Evolutionary conservation across 2,888 invertebrate species (phyloP).

Genomic region (Drosophila picticornis): DNA sequence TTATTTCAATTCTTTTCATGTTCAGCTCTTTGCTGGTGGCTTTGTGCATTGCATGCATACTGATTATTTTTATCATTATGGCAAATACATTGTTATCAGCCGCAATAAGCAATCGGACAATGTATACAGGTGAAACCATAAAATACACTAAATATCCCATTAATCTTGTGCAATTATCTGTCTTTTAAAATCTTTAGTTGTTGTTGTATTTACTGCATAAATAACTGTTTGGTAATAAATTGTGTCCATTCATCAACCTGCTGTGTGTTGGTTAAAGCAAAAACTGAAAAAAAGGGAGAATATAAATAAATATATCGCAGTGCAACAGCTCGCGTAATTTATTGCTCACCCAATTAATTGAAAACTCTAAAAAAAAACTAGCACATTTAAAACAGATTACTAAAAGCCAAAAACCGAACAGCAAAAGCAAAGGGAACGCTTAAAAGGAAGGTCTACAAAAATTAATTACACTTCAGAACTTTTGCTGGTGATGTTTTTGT

Average conservation of each 20-base stretch:
- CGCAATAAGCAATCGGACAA: background rate
- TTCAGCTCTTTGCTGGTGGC: background rate
- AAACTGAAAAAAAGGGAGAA: constrained; percentile 7
- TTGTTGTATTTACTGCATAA: background rate
- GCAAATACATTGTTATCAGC: background rate
- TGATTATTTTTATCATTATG: background rate
- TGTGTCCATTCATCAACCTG: constrained; percentile 26
- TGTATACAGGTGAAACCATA: background rate
- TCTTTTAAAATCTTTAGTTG: background rate
- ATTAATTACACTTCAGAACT: constrained; percentile 71
- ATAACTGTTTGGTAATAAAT: constrained; percentile 14
- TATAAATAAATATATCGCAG: constrained; percentile 23
- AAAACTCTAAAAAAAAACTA: constrained; percentile 18
- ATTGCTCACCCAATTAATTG: constrained; percentile 49
- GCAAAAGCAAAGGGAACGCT: constrained; percentile 24
- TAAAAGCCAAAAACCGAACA: constrained; percentile 26
- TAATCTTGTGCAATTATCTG: background rate
- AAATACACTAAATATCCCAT: background rate
- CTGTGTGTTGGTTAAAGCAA: constrained; percentile 12
- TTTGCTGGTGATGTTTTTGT: constrained; percentile 20
- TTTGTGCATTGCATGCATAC: background rate
- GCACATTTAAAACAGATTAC: constrained; percentile 13
- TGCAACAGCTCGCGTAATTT: constrained; percentile 43
- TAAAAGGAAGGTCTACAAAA: constrained; percentile 39
- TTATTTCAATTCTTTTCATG: constrained; percentile 41